These are phyloP conservation scores for Schizopygopsis pylzovi DNA, from an alignment of 2,797 vertebrate genomes.

Conservation along the genomic window DNA sequence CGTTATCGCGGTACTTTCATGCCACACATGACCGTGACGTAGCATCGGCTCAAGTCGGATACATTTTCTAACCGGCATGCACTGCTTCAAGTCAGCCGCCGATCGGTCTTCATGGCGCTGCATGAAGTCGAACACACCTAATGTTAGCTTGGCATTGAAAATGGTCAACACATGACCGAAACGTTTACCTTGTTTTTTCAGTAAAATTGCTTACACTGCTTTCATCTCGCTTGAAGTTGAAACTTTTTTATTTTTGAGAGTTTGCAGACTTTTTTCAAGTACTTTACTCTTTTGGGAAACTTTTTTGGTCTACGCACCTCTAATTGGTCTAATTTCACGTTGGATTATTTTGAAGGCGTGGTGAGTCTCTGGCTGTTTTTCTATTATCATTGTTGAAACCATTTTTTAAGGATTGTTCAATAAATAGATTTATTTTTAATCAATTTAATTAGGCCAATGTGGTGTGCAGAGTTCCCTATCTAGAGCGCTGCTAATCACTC, in stretches of 20 bases:
- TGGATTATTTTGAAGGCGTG: neutral
- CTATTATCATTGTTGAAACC: neutral
- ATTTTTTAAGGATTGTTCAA: neutral
- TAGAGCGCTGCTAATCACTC: neutral
- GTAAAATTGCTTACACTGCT: neutral
- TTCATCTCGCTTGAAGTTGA: too few species aligned
- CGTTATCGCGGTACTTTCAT: too few species aligned
- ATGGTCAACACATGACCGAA: neutral
- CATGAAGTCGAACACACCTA: too few species aligned
- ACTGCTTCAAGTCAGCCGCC: too few species aligned
- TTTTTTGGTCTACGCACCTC: neutral
- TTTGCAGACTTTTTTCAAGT: too few species aligned
- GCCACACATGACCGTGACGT: too few species aligned
- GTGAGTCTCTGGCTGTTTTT: neutral
- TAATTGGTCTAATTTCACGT: too few species aligned
- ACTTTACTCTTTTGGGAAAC: neutral
- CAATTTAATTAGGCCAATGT: slow-evolving; percentile 1
- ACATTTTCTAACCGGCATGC: too few species aligned
- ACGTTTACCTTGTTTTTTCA: neutral
- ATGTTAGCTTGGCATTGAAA: neutral
- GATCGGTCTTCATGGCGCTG: too few species aligned
- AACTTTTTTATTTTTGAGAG: neutral
- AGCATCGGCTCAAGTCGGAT: too few species aligned
- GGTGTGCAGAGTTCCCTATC: neutral
- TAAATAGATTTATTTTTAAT: neutral